Conservation (phyloP, 2,113 vertebrate species). For the Probosciger aterrimus region DNA sequence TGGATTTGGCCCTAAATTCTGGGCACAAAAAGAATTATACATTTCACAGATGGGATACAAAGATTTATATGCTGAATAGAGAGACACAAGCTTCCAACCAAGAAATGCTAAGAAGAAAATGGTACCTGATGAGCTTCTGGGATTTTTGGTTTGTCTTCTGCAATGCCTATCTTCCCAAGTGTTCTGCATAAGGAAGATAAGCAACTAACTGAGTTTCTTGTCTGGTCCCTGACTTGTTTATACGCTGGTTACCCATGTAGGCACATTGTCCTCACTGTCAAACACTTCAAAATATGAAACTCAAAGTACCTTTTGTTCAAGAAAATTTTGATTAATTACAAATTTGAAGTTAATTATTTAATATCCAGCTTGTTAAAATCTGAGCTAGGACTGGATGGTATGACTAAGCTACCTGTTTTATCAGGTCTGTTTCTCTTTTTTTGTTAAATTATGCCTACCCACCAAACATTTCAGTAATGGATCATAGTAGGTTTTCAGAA, state of each 20-base stretch:
- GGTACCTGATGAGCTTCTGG: background rate
- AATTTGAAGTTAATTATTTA: background rate
- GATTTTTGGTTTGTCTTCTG: background rate
- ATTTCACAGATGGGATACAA: background rate
- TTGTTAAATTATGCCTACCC: background rate
- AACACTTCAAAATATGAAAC: background rate
- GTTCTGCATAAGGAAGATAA: background rate
- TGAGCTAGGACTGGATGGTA: background rate
- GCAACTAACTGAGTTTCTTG: background rate
- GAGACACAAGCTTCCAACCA: background rate
- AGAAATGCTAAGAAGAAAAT: background rate
- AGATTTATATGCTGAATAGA: background rate
- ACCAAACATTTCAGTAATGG: background rate
- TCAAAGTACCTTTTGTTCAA: background rate
- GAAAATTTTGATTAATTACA: background rate
- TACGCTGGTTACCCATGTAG: background rate
- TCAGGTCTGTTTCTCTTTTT: background rate
- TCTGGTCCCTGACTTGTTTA: background rate
- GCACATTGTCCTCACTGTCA: background rate
- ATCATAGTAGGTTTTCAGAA: background rate
- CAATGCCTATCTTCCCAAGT: background rate
- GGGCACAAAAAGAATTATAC: background rate
- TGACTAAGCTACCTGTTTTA: background rate
- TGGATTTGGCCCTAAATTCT: background rate
- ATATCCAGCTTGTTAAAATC: background rate